Evolutionary conservation across 2,888 invertebrate species (phyloP).

Genomic region (Drosophila atripex): DNA sequence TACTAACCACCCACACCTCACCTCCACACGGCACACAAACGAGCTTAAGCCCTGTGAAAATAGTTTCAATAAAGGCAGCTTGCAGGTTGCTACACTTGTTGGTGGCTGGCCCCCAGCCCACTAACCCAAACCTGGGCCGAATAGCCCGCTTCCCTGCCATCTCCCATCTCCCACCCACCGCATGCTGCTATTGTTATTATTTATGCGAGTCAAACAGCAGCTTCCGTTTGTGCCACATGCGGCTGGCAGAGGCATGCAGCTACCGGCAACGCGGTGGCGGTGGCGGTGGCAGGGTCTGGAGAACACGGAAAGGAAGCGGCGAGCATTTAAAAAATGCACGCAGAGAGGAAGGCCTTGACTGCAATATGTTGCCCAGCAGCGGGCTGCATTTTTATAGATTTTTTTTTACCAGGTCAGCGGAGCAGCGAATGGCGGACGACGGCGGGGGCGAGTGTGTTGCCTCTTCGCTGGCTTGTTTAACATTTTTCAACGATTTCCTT

Average conservation of each 20-base stretch:
- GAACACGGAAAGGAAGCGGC: slow-evolving; percentile 61
- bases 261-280: neutral
- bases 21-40: slow-evolving; percentile 2
- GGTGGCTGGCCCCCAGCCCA: slow-evolving; percentile 60
- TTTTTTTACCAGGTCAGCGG: slow-evolving; percentile 73
- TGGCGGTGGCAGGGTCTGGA: neutral
- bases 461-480: slow-evolving; percentile 63
- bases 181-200: slow-evolving; percentile 70
- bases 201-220: slow-evolving; percentile 79
- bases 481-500: slow-evolving; percentile 79
- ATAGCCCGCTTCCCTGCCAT: neutral
- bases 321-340: slow-evolving; percentile 77
- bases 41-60: slow-evolving; percentile 67
- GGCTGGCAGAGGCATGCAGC: slow-evolving; percentile 57
- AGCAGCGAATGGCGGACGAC: slow-evolving; percentile 29
- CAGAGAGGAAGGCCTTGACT: slow-evolving; percentile 76
- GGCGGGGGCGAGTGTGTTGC: slow-evolving; percentile 18
- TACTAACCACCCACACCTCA: slow-evolving; percentile 1
- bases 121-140: slow-evolving; percentile 9
- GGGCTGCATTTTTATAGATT: slow-evolving; percentile 73
- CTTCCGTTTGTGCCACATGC: slow-evolving; percentile 80
- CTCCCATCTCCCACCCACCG: slow-evolving; percentile 4
- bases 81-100: slow-evolving; percentile 70
- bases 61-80: slow-evolving; percentile 69
- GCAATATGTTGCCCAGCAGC: slow-evolving; percentile 77